Conservation (phyloP, 2,888 invertebrate genomes). For the Phragmatobia fuliginosa region DNA sequence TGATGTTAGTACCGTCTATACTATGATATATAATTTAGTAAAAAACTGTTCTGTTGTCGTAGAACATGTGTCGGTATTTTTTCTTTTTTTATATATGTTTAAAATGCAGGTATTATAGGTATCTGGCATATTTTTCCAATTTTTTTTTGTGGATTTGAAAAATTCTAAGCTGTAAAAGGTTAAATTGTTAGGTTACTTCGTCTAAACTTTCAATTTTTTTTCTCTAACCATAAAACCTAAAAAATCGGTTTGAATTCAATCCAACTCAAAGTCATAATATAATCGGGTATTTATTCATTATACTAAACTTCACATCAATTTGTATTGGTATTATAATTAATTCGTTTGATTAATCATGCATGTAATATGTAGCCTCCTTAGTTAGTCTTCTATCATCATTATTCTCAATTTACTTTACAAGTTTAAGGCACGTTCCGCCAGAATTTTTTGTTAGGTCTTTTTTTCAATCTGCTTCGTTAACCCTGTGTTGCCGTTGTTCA, state of each 20-base stretch:
- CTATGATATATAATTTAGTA: too few relatives aligned
- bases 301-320: neutral
- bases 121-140: neutral
- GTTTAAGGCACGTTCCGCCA: conserved; percentile 1
- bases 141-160: neutral
- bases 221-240: neutral
- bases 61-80: neutral
- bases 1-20: too few relatives aligned
- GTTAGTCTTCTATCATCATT: neutral
- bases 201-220: neutral
- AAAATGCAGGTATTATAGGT: too few relatives aligned
- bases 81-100: too few relatives aligned
- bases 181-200: neutral
- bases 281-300: neutral
- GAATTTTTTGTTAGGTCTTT: neutral
- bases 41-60: too few relatives aligned
- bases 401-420: conserved; percentile 1
- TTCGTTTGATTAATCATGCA: neutral
- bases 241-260: neutral
- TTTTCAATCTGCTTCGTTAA: conserved; percentile 9
- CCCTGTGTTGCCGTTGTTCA: conserved; percentile 4
- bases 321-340: neutral
- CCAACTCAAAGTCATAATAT: neutral
- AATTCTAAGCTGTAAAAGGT: neutral
- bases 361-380: neutral